phyloP scores from a whole-genome alignment of 2,113 vertebrate genomes.

The Ranitomeya variabilis region DNA sequence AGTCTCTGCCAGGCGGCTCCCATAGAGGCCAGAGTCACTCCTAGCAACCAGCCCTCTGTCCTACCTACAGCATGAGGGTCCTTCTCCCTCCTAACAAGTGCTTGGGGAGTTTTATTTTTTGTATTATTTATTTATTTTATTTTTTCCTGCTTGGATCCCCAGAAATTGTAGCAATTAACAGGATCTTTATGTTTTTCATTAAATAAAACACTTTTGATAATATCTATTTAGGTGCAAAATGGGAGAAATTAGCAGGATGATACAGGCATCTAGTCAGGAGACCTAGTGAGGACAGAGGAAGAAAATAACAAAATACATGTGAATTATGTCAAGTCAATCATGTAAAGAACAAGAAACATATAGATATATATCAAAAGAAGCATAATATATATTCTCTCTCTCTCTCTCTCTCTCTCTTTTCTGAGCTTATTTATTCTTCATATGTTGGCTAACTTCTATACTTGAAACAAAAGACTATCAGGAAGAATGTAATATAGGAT shows the following conservation, averaged over 20 bases:
- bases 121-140: too few species aligned
- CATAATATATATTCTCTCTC: too few species aligned
- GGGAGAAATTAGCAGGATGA: slow-evolving; percentile 24
- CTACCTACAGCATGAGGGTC: slow-evolving; percentile 83
- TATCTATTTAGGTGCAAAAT: slow-evolving; percentile 20
- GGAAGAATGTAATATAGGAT: background rate
- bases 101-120: slow-evolving; percentile 55
- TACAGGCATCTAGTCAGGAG: background rate
- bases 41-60: slow-evolving; percentile 84
- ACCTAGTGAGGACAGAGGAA: background rate
- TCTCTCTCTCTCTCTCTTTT: too few species aligned
- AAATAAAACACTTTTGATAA: background rate
- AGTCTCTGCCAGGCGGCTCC: slow-evolving; percentile 76
- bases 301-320: too few species aligned
- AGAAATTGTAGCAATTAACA: background rate
- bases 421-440: too few species aligned
- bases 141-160: background rate
- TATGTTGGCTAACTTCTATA: background rate
- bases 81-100: slow-evolving; percentile 71
- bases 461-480: background rate
- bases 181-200: background rate
- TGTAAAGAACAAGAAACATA: too few species aligned
- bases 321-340: too few species aligned
- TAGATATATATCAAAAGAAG: too few species aligned
- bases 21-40: slow-evolving; percentile 78